Conservation (phyloP, 2,888 invertebrate species). For the Caenorhabditis doughertyi region DNA sequence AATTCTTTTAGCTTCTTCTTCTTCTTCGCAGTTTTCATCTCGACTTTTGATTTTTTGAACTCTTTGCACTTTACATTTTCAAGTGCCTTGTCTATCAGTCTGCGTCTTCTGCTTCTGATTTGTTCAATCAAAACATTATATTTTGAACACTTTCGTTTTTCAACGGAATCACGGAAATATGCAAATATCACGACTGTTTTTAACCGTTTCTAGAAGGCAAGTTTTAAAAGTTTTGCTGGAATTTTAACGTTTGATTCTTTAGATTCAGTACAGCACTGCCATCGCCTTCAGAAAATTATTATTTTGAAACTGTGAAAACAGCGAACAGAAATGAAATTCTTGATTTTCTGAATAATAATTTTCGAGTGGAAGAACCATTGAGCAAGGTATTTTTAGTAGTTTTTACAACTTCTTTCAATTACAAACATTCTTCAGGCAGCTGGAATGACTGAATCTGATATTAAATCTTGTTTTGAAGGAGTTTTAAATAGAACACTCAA, state of each 20-base stretch:
- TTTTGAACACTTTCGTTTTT: not conserved
- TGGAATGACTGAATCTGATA: conserved; percentile 40
- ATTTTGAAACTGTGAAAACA: conserved; percentile 34
- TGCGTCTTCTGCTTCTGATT: conserved; percentile 8
- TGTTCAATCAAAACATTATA: not conserved
- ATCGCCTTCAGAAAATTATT: conserved; percentile 20
- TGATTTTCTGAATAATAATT: conserved; percentile 43
- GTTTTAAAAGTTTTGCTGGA: no score
- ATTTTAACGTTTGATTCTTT: conserved; percentile 2
- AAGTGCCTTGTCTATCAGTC: conserved; percentile 17
- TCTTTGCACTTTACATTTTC: conserved; percentile 31
- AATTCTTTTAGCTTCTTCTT: not conserved
- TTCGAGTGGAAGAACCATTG: conserved; percentile 45
- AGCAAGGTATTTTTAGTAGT: conserved; percentile 9
- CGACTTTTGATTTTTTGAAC: conserved; percentile 39
- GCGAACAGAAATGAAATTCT: conserved; percentile 18
- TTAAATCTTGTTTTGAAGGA: conserved; percentile 28
- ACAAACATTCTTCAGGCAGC: conserved; percentile 41
- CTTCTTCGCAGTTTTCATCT: not conserved
- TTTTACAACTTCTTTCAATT: not conserved
- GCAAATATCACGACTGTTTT: conserved; percentile 7
- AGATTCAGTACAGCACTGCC: conserved; percentile 33
- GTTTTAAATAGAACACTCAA: conserved; percentile 29
- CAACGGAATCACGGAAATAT: not conserved
- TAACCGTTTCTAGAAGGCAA: conserved; percentile 7